These are phyloP conservation scores for Meiosimyza platycephala DNA, from an alignment of 2,888 invertebrate species.

Conservation along the genomic window DNA sequence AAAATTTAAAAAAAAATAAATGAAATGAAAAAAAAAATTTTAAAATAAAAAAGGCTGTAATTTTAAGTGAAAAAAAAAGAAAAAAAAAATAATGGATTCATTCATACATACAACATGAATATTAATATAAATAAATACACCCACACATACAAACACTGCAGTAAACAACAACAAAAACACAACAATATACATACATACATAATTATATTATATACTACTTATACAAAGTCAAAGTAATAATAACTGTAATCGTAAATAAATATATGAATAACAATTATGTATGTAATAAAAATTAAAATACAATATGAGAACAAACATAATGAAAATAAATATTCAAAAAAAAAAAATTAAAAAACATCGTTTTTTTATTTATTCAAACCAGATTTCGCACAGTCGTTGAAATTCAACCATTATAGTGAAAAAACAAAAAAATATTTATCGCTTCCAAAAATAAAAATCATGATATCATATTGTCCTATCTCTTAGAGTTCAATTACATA, in stretches of 20 bases:
- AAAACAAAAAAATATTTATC: too few species aligned
- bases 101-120: conserved; percentile 30
- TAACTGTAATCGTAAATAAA: conserved; percentile 30
- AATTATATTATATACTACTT: conserved; percentile 17
- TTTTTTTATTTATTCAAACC: background rate
- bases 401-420: too few species aligned
- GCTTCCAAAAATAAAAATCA: too few species aligned
- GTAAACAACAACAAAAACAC: conserved; percentile 15
- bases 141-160: conserved; percentile 2
- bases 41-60: conserved; percentile 62
- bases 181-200: conserved; percentile 17
- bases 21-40: conserved; percentile 33
- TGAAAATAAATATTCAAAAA: conserved; percentile 29
- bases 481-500: too few species aligned
- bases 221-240: conserved; percentile 19
- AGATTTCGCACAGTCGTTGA: too few species aligned
- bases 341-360: conserved; percentile 14
- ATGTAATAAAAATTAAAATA: conserved; percentile 21
- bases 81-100: conserved; percentile 42
- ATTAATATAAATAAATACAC: conserved; percentile 30
- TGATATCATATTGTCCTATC: too few species aligned
- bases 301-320: conserved; percentile 37
- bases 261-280: conserved; percentile 29
- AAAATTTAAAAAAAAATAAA: conserved; percentile 30
- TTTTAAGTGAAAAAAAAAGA: conserved; percentile 61